Base-by-base conservation (phyloP, 2,113 vertebrate species). In the Muscicapa adusta region DNA sequence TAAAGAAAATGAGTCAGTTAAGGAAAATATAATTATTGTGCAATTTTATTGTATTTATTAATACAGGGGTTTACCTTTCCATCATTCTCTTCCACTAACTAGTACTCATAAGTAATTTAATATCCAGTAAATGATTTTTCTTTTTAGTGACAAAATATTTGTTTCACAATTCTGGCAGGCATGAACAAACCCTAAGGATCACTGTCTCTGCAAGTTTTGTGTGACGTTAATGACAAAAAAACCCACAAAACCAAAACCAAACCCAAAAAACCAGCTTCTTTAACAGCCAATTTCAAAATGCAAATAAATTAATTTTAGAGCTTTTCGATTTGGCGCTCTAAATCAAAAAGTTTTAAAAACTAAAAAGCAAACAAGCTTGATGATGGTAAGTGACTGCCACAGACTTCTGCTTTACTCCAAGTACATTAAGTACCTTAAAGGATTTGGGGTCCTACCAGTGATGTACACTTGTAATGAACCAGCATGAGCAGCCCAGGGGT, bases 121-220 rank as follows among this genome's bases (percentile, higher is more conserved):
- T 89, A 91, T n/a, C 43, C 36, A 84, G 56, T n/a, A 28, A 88
- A 94, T 67, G 18, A 31, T 8, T 66, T 65, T 75, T 53, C 83
- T 58, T 75, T 68, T 83, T 31, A 19, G 78, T 31, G 67, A 92
- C 60, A 91, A 91, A 93, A 60, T 68, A 82, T 68, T 91, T 86
- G 54, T 91, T 93, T 96, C 85, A 88, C 71, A 66, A 88, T 60
- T 66, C 67, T 78, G 54, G 71, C 71, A 92, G 48, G 86, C 80
- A 91, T 47, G 71, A 94, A 86, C 76, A 95, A 95, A 58, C 54
- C 40, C 75, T 65, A 68, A 54, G 84, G 40, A 91, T 14, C 23
- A 4, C 12, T 0, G 0, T 56, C 61, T 68, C 67, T 90, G 50
- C 42, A 86, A 82, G 42, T 90, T 92, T 93, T 65, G 79, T 43